Conservation (phyloP, 2,797 vertebrate species). For the Siniperca obscura region DNA sequence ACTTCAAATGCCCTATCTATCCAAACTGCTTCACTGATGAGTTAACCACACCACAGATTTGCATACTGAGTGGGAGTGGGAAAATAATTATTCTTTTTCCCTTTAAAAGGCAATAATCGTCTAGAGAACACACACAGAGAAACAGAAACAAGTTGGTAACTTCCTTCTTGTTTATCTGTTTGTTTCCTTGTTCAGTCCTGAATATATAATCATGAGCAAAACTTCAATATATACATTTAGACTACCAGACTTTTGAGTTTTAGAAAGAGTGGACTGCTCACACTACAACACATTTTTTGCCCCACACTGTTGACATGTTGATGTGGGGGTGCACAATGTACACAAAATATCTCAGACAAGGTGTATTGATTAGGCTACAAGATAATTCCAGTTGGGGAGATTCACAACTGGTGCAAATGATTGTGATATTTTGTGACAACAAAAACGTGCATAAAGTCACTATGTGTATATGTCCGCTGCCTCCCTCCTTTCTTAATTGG, state of each 20-base stretch:
- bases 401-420: not conserved
- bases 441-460: not conserved
- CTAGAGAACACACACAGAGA: not conserved
- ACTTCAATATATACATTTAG: not conserved
- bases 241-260: not conserved
- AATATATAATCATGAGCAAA: conserved; percentile 7
- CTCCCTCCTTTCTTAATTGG: not conserved
- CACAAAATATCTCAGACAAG: conserved; percentile 27
- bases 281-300: not conserved
- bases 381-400: not conserved
- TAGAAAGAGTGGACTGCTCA: not conserved
- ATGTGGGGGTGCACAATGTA: not conserved
- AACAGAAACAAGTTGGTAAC: not conserved
- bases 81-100: conserved; percentile 41
- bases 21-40: conserved; percentile 42
- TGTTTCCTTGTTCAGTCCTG: not conserved
- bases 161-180: not conserved
- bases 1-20: conserved; percentile 43
- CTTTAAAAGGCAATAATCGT: conserved; percentile 31
- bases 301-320: not conserved
- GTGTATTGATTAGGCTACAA: not conserved
- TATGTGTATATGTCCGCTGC: not conserved
- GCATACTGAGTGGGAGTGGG: not conserved
- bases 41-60: conserved; percentile 36
- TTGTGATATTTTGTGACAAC: conserved; percentile 2